Evolutionary conservation across 1,140 invertebrate genomes (phyloP).

Genomic region (Saxidomus purpurata): DNA sequence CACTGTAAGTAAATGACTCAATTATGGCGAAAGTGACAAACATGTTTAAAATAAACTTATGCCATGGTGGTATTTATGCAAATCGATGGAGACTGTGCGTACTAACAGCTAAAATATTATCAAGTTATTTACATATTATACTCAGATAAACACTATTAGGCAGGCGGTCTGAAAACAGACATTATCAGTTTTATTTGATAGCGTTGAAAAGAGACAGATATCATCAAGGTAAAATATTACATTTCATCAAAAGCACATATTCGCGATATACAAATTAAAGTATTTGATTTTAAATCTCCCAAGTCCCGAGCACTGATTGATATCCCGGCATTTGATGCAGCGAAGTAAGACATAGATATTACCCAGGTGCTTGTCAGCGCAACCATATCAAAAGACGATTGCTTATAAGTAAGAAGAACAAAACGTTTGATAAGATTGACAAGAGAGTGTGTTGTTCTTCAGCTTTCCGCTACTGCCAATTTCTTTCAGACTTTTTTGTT

Average conservation of each 20-base stretch:
- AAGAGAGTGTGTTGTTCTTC: slow-evolving; percentile 16
- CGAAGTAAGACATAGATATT: background rate
- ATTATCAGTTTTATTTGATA: background rate
- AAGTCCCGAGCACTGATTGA: background rate
- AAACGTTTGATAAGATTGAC: slow-evolving; percentile 51
- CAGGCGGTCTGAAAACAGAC: background rate
- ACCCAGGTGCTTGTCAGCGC: slow-evolving; percentile 17
- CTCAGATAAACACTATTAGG: no score
- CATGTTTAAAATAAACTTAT: no score
- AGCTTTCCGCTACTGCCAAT: background rate
- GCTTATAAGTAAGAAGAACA: slow-evolving; percentile 43
- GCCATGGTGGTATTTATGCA: no score
- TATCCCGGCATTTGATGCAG: slow-evolving; percentile 3
- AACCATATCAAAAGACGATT: background rate
- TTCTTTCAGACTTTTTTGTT: slow-evolving; percentile 49
- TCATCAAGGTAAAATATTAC: background rate
- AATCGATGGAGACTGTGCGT: no score
- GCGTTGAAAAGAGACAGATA: background rate
- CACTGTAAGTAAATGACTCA: no score
- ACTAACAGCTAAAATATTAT: no score
- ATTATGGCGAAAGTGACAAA: no score
- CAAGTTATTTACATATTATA: no score
- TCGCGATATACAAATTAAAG: slow-evolving; percentile 1
- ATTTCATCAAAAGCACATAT: background rate
- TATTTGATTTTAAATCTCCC: background rate